Percentiles rank a stretch among this genome's conserved stretches.
Evolutionary conservation across 1,140 invertebrate species (phyloP).

Genomic region (Anthonomus grandis): DNA sequence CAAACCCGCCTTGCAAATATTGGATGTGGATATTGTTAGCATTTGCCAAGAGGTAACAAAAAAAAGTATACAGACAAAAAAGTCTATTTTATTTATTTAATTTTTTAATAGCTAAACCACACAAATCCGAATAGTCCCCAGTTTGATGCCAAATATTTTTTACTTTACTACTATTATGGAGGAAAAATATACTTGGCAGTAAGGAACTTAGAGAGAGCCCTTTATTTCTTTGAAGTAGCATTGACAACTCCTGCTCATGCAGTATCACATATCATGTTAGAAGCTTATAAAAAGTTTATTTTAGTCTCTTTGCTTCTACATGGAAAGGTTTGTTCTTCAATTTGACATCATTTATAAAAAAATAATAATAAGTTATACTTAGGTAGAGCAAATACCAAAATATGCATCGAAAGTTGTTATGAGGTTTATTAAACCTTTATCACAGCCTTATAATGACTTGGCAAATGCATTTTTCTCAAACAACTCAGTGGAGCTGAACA

Average conservation of each 20-base stretch:
- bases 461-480: conserved; percentile 78
- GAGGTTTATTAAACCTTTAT: conserved; percentile 87
- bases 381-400: conserved; percentile 67
- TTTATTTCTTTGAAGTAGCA: conserved; percentile 94
- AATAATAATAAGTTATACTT: neutral
- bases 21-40: conserved; percentile 88
- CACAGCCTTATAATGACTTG: conserved; percentile 87
- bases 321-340: conserved; percentile 72
- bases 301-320: conserved; percentile 86
- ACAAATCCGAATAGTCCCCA: conserved; percentile 48
- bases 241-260: conserved; percentile 89
- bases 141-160: conserved; percentile 89
- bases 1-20: conserved; percentile 84
- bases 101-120: conserved; percentile 31
- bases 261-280: conserved; percentile 94
- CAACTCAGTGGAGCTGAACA: conserved; percentile 68
- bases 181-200: conserved; percentile 94
- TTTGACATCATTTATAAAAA: neutral
- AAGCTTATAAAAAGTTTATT: conserved; percentile 95
- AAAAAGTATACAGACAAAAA: conserved; percentile 13
- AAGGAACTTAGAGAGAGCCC: conserved; percentile 87
- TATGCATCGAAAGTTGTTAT: conserved; percentile 87
- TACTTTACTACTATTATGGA: conserved; percentile 95
- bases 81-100: conserved; percentile 4
- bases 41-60: conserved; percentile 75